These are phyloP conservation scores for Peromyscus leucopus DNA, from an alignment of 2,113 vertebrate species.

Conservation along the genomic window DNA sequence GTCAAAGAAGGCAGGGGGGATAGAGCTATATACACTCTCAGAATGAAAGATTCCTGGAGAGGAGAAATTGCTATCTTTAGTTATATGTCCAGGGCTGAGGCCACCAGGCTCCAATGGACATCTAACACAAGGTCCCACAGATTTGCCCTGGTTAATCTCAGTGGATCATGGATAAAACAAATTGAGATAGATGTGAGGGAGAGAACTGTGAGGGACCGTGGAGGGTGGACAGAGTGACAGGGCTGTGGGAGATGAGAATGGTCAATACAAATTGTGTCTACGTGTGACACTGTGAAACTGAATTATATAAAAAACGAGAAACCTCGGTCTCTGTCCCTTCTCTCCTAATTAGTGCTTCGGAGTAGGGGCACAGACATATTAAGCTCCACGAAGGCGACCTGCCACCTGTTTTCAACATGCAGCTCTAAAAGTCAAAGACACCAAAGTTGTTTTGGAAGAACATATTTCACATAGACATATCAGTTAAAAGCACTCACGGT, in stretches of 20 bases:
- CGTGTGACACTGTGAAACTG: too few relatives aligned
- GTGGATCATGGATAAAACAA: neutral
- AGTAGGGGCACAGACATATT: neutral
- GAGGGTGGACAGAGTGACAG: neutral
- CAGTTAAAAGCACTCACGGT: slow-evolving; percentile 90
- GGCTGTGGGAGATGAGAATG: too few relatives aligned
- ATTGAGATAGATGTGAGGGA: neutral
- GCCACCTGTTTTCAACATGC: neutral
- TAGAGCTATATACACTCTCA: too few relatives aligned
- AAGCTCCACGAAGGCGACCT: neutral
- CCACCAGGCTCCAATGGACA: neutral
- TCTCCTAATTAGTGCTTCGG: neutral
- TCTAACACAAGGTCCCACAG: neutral
- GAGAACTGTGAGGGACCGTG: neutral
- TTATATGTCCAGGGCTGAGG: neutral
- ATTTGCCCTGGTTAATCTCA: neutral
- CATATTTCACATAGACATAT: neutral
- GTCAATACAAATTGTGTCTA: too few relatives aligned
- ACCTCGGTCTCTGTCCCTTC: neutral
- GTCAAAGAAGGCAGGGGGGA: too few relatives aligned
- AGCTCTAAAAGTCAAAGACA: neutral
- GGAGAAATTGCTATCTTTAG: too few relatives aligned
- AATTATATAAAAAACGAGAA: neutral
- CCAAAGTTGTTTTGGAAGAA: neutral
- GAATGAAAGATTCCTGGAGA: neutral